A percentile compares a stretch with the other conserved stretches of the same genome.
Evolutionary conservation across 1,140 invertebrate species (phyloP).

Genomic region (Pseudomyrmex flavicornis): DNA sequence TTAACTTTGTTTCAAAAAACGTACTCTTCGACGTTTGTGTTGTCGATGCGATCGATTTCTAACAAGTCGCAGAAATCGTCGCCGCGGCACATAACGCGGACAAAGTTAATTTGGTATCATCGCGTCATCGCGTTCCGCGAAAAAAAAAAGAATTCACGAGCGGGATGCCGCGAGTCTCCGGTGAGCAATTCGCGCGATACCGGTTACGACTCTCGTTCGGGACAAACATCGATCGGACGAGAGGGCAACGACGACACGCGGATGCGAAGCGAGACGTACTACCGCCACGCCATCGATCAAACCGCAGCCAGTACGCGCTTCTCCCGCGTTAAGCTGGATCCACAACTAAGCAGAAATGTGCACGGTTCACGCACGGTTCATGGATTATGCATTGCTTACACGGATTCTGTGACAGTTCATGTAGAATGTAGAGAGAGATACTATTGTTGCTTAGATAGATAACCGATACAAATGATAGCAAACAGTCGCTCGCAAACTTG

Average conservation of each 20-base stretch:
- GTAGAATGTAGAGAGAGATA: constrained; percentile 19
- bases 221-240: constrained; percentile 35
- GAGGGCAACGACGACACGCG: neutral
- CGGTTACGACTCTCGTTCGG: constrained; percentile 29
- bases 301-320: constrained; percentile 23
- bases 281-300: constrained; percentile 43
- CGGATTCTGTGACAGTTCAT: constrained; percentile 23
- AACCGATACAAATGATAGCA: constrained; percentile 2
- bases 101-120: constrained; percentile 24
- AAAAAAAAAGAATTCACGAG: neutral
- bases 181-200: constrained; percentile 12
- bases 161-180: neutral
- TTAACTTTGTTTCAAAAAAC: neutral
- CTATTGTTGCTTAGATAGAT: constrained; percentile 20
- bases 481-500: neutral
- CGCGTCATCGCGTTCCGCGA: neutral
- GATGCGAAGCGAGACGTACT: constrained; percentile 38
- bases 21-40: neutral
- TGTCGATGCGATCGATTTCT: neutral
- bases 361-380: constrained; percentile 48
- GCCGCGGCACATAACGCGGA: neutral
- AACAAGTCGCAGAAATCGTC: neutral
- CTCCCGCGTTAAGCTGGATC: constrained; percentile 36
- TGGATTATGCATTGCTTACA: constrained; percentile 37
- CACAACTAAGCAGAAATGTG: constrained; percentile 34